Evolutionary conservation across 2,888 invertebrate genomes (phyloP), one percentile per base, ranked within the genome.

Genomic region (Platycheirus rosarum): DNA sequence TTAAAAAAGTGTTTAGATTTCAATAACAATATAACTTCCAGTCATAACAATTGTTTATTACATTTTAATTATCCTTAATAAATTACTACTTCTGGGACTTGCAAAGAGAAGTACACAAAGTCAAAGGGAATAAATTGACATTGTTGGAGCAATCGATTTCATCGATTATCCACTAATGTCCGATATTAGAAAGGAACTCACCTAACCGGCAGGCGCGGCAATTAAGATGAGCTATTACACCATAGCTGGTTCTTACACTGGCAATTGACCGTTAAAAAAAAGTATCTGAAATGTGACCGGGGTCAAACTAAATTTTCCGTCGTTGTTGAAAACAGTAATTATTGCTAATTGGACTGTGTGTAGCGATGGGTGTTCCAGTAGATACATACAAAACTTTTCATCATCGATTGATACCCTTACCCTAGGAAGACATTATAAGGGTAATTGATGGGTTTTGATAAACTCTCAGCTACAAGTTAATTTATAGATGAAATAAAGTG

Each of bases 271-370:
- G 9, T 44, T 29, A 8, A 55, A 40, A n/a, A 55, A 11, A 13
- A 40, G 11, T 20, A 11, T 40, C 23, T 37, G 37, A 23, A 8
- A 23, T 13, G n/a, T n/a, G 13, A 13, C 13, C 2, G 16, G 42
- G 57, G 57, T 57, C 42, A 57, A 42, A 9, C 7, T 1, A 14
- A 57, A 42, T 40, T 26, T 57, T 57, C 42, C 42, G 23, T 57
- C 40, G n/a, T 20, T 11, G 9, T 23, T 13, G 1, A 20, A 57
- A n/a, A 29, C 20, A 32, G 18, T 46, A 16, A 62, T 62, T 46
- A 46, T 13, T 13, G 37, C 13, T 40, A 40, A 40, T 40, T 40
- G n/a, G 37, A 40, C 29, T 32, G 6, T 26, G 3, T 26, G 6
- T 26, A 26, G 26, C 6, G 26, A 26, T 26, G 26, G 26, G n/a